A percentile compares a stretch with the other conserved stretches of the same genome.
These are phyloP conservation scores for Desmodus rotundus DNA, from an alignment of 2,113 vertebrate species.

Conservation along the genomic window DNA sequence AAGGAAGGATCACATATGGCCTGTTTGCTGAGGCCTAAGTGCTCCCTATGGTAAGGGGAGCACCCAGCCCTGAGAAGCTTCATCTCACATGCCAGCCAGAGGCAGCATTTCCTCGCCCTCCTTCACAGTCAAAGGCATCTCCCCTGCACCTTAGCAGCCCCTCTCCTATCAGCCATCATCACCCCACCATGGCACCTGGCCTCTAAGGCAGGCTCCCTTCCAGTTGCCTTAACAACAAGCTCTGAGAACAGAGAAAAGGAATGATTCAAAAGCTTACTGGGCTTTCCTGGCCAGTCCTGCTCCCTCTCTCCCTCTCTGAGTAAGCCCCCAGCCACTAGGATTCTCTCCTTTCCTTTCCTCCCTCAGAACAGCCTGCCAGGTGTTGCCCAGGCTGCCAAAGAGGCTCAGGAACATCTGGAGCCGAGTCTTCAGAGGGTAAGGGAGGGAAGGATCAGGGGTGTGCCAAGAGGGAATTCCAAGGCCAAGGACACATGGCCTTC, in stretches of 20 bases:
- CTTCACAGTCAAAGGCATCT: neutral
- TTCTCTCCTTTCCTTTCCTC: neutral
- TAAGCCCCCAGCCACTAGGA: neutral
- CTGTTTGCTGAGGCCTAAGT: neutral
- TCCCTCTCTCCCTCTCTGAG: conserved; percentile 16
- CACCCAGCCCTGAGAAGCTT: neutral
- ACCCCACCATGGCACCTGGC: neutral
- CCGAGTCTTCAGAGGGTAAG: fast-evolving
- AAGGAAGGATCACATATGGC: neutral
- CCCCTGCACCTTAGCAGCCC: neutral
- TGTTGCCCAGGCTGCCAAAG: neutral
- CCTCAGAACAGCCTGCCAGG: neutral
- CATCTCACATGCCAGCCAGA: neutral
- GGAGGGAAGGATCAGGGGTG: neutral
- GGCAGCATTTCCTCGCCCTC: neutral
- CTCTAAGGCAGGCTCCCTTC: neutral
- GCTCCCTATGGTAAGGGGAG: neutral
- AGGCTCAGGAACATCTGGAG: neutral
- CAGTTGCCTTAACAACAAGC: neutral
- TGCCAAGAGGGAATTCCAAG: neutral
- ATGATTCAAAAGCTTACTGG: neutral
- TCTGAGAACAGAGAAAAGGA: neutral
- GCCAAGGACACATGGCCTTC: neutral
- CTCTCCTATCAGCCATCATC: neutral
- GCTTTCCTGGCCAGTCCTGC: neutral